Evolutionary conservation across 35 echinoderm and acorn worm species (phyloP).

Genomic region (Hemicentrotus pulcherrimus): DNA sequence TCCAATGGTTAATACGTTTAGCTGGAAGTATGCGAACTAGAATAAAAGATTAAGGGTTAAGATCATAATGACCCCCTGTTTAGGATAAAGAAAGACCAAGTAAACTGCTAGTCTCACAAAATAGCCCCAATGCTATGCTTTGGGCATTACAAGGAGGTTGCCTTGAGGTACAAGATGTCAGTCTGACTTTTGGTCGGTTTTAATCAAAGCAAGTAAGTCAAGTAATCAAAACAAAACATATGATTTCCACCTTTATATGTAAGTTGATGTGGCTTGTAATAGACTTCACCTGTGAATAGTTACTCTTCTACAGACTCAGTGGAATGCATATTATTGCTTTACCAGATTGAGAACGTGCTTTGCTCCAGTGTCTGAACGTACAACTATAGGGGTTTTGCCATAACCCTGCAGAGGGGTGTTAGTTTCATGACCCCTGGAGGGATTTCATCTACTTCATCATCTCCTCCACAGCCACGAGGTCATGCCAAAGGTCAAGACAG

Average conservation of each 20-base stretch:
- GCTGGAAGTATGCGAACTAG: neutral
- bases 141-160: too few species aligned
- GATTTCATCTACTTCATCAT: neutral
- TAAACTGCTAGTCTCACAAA: neutral
- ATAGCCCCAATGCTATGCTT: neutral
- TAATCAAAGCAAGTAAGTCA: too few species aligned
- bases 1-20: neutral
- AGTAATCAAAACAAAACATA: too few species aligned
- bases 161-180: too few species aligned
- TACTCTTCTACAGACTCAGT: neutral
- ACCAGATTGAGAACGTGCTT: neutral
- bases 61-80: constrained; percentile 26
- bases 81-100: neutral
- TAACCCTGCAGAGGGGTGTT: constrained; percentile 24
- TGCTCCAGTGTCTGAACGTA: neutral
- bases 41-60: neutral
- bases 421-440: constrained; percentile 35
- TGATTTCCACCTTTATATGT: too few species aligned
- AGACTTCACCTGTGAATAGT: neutral
- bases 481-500: constrained; percentile 17
- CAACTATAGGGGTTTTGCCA: neutral
- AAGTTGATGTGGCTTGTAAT: too few species aligned
- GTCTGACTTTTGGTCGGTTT: too few species aligned
- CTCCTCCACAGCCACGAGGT: neutral
- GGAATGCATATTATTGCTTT: neutral